Conservation (phyloP, 2,888 invertebrate species). For the Drosophila infuscata region DNA sequence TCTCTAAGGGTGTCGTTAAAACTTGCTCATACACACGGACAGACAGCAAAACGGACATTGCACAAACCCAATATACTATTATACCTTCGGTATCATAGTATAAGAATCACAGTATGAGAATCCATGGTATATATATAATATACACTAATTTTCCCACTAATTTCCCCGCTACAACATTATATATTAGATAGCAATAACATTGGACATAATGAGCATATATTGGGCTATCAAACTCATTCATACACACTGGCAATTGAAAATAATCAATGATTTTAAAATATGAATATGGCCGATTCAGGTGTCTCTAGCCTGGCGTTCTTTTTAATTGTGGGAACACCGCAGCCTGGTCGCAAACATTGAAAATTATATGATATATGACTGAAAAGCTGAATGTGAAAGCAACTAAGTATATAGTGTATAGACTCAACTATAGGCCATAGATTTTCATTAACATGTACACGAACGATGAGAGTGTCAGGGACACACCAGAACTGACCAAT, state of each 20-base stretch:
- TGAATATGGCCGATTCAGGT: conserved; percentile 35
- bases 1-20: no score
- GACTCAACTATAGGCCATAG: conserved; percentile 8
- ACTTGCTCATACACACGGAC: no score
- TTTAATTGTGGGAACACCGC: conserved; percentile 80
- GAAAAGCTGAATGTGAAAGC: conserved; percentile 56
- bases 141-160: background rate
- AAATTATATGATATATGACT: conserved; percentile 34
- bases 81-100: no score
- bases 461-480: conserved; percentile 42
- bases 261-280: conserved; percentile 66
- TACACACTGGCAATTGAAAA: conserved; percentile 38
- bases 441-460: conserved; percentile 57
- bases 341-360: conserved; percentile 37
- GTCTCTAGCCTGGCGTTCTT: conserved; percentile 13
- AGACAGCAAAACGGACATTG: no score
- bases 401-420: conserved; percentile 26
- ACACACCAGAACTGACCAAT: conserved; percentile 14
- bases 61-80: no score
- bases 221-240: conserved; percentile 16
- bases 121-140: background rate
- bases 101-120: background rate
- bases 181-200: background rate
- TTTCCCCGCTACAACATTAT: background rate
- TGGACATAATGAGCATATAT: conserved; percentile 13